Percentiles rank a stretch among this genome's conserved stretches.
phyloP scores from a whole-genome alignment of 2,113 vertebrate genomes.

The Dermatemys mawii region DNA sequence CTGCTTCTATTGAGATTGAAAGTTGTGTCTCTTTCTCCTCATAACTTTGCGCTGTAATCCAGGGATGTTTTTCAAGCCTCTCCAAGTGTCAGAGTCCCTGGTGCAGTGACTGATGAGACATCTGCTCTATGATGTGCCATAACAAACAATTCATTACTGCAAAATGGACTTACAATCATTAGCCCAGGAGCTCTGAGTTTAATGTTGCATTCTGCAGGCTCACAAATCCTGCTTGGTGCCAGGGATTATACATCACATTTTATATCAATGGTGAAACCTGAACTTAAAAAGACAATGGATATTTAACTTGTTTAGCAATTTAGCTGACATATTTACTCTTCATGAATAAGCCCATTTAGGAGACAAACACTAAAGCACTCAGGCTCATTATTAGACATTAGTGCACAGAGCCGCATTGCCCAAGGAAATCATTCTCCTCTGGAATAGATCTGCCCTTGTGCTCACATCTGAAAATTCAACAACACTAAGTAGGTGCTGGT shows the following conservation, averaged over 20 bases:
- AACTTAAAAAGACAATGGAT: slow-evolving; percentile 61
- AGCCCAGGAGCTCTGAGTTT: slow-evolving; percentile 61
- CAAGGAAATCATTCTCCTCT: slow-evolving; percentile 21
- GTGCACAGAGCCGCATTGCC: not conserved
- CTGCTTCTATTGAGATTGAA: not conserved
- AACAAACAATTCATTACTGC: slow-evolving; percentile 76
- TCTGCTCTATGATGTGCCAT: slow-evolving; percentile 60
- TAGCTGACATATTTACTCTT: slow-evolving; percentile 63
- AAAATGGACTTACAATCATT: slow-evolving; percentile 70
- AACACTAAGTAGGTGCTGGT: not conserved
- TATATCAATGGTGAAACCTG: slow-evolving; percentile 51
- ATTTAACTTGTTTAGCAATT: slow-evolving; percentile 43
- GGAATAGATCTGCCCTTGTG: slow-evolving; percentile 14
- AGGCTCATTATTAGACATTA: slow-evolving; percentile 50
- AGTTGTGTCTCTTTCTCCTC: not conserved
- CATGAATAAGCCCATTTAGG: slow-evolving; percentile 30
- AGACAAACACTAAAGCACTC: slow-evolving; percentile 26
- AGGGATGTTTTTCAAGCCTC: not conserved
- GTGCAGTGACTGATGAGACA: slow-evolving; percentile 55
- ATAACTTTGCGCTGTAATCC: not conserved
- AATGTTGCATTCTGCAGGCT: slow-evolving; percentile 65
- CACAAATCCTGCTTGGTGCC: not conserved
- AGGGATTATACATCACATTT: slow-evolving; percentile 43
- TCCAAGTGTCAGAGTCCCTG: not conserved
- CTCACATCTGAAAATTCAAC: not conserved